Conservation (phyloP, 2,113 vertebrate species). For the Eulacestoma nigropectus region DNA sequence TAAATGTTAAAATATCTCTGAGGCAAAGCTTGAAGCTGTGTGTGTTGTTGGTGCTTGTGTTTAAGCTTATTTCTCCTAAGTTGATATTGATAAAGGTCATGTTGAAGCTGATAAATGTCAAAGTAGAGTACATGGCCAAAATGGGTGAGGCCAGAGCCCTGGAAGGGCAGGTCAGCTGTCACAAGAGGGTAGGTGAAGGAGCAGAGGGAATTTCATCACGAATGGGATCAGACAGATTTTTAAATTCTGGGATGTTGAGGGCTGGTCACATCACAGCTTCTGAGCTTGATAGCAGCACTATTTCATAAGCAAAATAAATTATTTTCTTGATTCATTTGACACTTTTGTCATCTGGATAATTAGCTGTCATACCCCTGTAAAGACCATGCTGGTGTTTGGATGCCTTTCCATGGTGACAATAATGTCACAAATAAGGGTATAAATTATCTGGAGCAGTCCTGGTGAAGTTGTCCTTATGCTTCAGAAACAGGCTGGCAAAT, state of each 20-base stretch:
- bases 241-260: background rate
- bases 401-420: background rate
- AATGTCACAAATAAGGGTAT: background rate
- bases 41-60: background rate
- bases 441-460: background rate
- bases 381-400: background rate
- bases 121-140: background rate
- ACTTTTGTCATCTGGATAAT: background rate
- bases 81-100: background rate
- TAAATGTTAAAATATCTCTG: background rate
- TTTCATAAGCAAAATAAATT: background rate
- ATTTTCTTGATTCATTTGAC: background rate
- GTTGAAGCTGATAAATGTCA: background rate
- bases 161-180: background rate
- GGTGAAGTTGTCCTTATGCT: background rate
- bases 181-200: background rate
- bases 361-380: background rate
- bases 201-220: background rate
- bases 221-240: background rate
- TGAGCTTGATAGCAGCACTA: background rate
- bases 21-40: background rate
- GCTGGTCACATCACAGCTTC: background rate
- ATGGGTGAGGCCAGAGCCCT: background rate
- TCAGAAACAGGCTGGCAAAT: background rate
- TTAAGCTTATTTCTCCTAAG: background rate